phyloP scores from a whole-genome alignment of 1,140 invertebrate genomes.

The Tetramorium alpestre region DNA sequence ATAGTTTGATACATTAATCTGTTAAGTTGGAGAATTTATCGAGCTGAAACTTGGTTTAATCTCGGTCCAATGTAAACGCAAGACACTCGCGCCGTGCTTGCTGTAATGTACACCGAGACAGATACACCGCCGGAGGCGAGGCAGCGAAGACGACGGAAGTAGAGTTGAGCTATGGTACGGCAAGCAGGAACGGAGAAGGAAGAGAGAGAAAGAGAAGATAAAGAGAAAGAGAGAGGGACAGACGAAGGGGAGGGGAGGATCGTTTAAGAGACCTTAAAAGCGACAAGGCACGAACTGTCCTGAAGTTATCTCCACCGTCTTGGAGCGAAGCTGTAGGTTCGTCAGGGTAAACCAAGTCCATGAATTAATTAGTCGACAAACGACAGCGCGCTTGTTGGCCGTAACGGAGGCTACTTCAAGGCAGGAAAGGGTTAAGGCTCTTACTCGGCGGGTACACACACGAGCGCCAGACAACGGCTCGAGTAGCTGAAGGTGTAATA shows the following conservation, averaged over 20 bases:
- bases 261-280: conserved; percentile 62
- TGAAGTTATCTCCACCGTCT: conserved; percentile 67
- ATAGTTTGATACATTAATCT: conserved; percentile 76
- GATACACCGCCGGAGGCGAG: conserved; percentile 47
- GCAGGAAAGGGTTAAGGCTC: conserved; percentile 50
- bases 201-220: conserved; percentile 1
- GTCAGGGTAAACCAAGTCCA: conserved; percentile 71
- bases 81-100: conserved; percentile 50
- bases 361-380: conserved; percentile 78
- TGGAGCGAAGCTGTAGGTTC: conserved; percentile 51
- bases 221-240: conserved; percentile 39
- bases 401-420: conserved; percentile 56
- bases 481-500: conserved; percentile 41
- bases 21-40: conserved; percentile 76
- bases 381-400: conserved; percentile 49
- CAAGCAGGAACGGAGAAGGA: background rate
- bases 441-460: conserved; percentile 23
- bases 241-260: background rate
- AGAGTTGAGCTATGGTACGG: conserved; percentile 11
- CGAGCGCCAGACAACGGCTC: background rate
- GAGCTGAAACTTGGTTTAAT: conserved; percentile 75
- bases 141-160: conserved; percentile 43
- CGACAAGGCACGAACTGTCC: conserved; percentile 64
- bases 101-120: conserved; percentile 63
- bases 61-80: conserved; percentile 67